Percentiles rank a stretch among this genome's conserved stretches.
Conservation (phyloP, 2,888 invertebrate genomes). For the Craniophora ligustri region DNA sequence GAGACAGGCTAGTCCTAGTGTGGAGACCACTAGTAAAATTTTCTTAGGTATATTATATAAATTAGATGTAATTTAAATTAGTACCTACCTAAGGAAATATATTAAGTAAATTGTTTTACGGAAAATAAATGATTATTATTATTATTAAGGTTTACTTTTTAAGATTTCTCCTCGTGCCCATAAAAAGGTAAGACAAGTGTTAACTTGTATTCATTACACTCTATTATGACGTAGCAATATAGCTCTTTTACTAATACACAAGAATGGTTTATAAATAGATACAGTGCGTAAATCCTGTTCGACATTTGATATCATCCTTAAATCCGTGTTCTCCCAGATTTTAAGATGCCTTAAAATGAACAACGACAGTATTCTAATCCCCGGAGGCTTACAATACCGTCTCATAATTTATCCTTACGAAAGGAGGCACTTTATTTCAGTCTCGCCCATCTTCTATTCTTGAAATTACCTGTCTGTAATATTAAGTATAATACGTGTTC, state of each 20-base stretch:
- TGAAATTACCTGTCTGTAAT: slow-evolving; percentile 25
- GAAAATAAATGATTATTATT: no score
- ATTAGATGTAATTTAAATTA: no score
- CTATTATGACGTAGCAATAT: no score
- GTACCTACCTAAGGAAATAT: no score
- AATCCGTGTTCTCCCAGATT: slow-evolving; percentile 20
- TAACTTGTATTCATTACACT: no score
- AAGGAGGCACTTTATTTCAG: slow-evolving; percentile 26
- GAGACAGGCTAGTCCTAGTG: no score
- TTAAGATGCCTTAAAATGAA: slow-evolving; percentile 28
- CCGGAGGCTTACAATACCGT: slow-evolving; percentile 22
- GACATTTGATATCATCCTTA: slow-evolving; percentile 8
- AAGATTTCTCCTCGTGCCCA: no score
- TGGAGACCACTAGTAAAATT: no score
- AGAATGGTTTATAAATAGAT: slow-evolving; percentile 4
- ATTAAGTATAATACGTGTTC: slow-evolving; percentile 43
- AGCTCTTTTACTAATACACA: not conserved
- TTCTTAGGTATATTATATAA: no score
- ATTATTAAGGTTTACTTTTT: no score
- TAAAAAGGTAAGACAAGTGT: no score
- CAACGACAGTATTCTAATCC: slow-evolving; percentile 23
- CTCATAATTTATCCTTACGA: slow-evolving; percentile 28
- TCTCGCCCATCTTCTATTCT: slow-evolving; percentile 21
- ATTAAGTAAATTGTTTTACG: no score
- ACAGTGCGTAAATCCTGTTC: slow-evolving; percentile 2